These are phyloP conservation scores for Anarhynchus alexandrinus DNA, from an alignment of 2,113 vertebrate genomes.

Conservation along the genomic window DNA sequence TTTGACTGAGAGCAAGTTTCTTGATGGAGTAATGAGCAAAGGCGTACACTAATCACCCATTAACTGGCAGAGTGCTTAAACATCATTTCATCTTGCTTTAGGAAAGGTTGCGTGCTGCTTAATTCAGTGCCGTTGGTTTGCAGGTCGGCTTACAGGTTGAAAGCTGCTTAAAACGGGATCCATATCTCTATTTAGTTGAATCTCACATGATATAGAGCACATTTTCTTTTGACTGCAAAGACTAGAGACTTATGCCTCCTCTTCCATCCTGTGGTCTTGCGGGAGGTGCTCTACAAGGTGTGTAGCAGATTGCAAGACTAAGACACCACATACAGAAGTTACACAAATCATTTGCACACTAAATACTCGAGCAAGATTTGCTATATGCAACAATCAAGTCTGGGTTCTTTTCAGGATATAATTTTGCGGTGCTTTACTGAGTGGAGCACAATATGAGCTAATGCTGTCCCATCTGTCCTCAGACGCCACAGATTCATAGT, in stretches of 20 bases:
- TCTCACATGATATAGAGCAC: rapidly evolving
- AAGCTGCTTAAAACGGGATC: neutral
- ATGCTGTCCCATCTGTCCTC: neutral
- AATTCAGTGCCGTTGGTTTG: neutral
- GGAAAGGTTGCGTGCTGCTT: neutral
- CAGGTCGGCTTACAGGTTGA: neutral
- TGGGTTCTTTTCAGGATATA: neutral
- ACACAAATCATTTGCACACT: neutral
- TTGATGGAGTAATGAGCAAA: conserved; percentile 31
- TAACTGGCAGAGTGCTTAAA: conserved; percentile 4
- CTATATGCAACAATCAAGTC: neutral
- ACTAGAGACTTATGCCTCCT: neutral
- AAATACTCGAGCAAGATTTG: neutral
- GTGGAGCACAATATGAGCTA: neutral
- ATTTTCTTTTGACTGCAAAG: neutral
- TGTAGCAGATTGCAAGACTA: neutral
- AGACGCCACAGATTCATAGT: neutral
- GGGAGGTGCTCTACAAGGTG: neutral
- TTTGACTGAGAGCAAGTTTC: conserved; percentile 22
- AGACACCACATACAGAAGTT: neutral
- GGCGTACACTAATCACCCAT: neutral
- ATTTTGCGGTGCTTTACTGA: neutral
- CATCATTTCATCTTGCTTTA: conserved; percentile 13
- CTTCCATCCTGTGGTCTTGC: neutral
- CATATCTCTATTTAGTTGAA: neutral